Evolutionary conservation across 2,113 vertebrate genomes (phyloP), one percentile per base, ranked within the genome.

Genomic region (Pachypanchax playfairii): DNA sequence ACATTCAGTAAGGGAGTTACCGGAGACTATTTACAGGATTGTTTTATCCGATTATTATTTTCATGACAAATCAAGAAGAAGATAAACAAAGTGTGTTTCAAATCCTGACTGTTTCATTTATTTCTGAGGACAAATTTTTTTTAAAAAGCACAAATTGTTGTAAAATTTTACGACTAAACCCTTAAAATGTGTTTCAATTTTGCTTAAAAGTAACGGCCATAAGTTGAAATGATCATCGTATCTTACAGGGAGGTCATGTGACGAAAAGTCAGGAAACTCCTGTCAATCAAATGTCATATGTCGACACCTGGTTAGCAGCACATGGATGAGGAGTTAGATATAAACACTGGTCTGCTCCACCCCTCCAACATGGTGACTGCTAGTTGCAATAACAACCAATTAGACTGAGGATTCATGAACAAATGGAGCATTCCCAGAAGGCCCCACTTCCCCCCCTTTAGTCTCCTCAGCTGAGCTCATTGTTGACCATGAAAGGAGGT

Each of bases 401-500:
- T 89, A 86, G 85, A 87, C 80, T 53, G 75, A 64, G 80, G 84
- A 79, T 85, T 87, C 86, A 71, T 87, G 81, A 86, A 87, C 80
- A 90, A 90, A 89, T 78, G 83, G 64, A 88, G 83, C 63, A 67
- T 86, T 90, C 88, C 83, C 84, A 79, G 77, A 85, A 84, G 70
- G 81, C 70, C 69, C 57, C 33, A 69, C 70, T 82, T 80, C 75
- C 84, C 67, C 78, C 56, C 28, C 80, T 85, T 82, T 73, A 70
- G 71, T 70, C 86, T 90, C 79, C 73, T 90, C 86, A 80, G 83
- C 84, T 88, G 85, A 91, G 85, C 88, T 90, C 87, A 88, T 84
- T 90, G 87, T 90, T 92, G 85, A 92, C 89, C 87, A 92, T 90
- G 89, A 92, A 92, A 92, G 89, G 89, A 91, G 88, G 85, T 85